Evolutionary conservation across 1,140 invertebrate genomes (phyloP).

Genomic region (Leptoteleia sp.): DNA sequence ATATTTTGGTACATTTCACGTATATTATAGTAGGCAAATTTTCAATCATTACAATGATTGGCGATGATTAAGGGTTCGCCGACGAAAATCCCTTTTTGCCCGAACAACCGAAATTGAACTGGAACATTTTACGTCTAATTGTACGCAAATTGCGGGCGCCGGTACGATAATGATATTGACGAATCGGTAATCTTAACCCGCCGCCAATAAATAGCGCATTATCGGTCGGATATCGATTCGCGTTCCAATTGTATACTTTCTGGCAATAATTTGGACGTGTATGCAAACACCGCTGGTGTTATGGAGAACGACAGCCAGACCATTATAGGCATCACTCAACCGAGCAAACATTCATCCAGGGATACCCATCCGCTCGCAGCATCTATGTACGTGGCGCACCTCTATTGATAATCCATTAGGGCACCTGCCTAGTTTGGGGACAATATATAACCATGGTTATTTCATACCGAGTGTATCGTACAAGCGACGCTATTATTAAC

Average conservation of each 20-base stretch:
- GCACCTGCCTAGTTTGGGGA: constrained; percentile 62
- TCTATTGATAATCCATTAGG: constrained; percentile 74
- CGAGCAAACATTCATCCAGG: constrained; percentile 60
- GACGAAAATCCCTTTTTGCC: too few relatives aligned
- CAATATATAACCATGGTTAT: constrained; percentile 60
- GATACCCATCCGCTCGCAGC: constrained; percentile 41
- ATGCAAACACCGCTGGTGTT: constrained; percentile 50
- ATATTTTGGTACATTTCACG: too few relatives aligned
- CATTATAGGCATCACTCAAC: constrained; percentile 61
- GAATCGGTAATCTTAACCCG: constrained; percentile 36
- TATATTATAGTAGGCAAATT: too few relatives aligned
- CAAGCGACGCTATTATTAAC: constrained; percentile 31
- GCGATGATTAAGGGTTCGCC: too few relatives aligned
- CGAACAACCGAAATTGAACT: too few relatives aligned
- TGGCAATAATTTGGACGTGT: constrained; percentile 53
- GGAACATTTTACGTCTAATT: too few relatives aligned
- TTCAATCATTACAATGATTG: too few relatives aligned
- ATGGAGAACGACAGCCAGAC: constrained; percentile 60
- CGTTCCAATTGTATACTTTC: constrained; percentile 54
- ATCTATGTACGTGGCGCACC: constrained; percentile 63
- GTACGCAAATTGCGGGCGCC: background rate
- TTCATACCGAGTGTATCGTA: constrained; percentile 51
- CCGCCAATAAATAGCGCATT: constrained; percentile 43
- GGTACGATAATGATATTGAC: constrained; percentile 19
- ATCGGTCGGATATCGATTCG: constrained; percentile 50